phyloP scores from a whole-genome alignment of 2,888 invertebrate species.

The Drosophila macrothrix region DNA sequence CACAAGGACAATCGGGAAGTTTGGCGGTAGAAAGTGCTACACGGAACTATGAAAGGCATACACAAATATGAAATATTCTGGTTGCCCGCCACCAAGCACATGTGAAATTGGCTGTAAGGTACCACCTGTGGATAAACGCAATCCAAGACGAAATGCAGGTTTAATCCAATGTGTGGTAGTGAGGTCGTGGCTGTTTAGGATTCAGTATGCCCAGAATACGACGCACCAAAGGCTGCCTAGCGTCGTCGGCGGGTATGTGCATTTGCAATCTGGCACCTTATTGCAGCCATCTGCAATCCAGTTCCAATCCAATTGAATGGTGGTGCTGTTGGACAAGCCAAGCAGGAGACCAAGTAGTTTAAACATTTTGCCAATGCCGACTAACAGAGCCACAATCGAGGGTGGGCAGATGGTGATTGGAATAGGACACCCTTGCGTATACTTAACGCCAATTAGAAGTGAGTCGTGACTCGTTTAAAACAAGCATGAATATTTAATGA shows the following conservation, averaged over 20 bases:
- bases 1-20: slow-evolving; percentile 54
- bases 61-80: slow-evolving; percentile 78
- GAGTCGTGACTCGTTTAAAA: slow-evolving; percentile 40
- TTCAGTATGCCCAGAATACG: slow-evolving; percentile 67
- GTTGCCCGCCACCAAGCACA: slow-evolving; percentile 77
- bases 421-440: slow-evolving; percentile 47
- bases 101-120: slow-evolving; percentile 62
- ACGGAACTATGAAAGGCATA: slow-evolving; percentile 64
- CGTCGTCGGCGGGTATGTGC: slow-evolving; percentile 48
- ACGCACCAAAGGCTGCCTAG: slow-evolving; percentile 41
- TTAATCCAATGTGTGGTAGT: slow-evolving; percentile 41
- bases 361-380: background rate
- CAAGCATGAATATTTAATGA: slow-evolving; percentile 42
- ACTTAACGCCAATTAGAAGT: slow-evolving; percentile 66
- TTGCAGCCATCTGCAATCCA: slow-evolving; percentile 15
- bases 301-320: background rate
- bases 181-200: slow-evolving; percentile 64
- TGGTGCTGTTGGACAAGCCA: background rate
- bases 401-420: background rate
- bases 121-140: slow-evolving; percentile 62
- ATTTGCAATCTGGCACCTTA: slow-evolving; percentile 46
- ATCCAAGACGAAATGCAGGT: slow-evolving; percentile 55
- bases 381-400: background rate
- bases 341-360: slow-evolving; percentile 37
- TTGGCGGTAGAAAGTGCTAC: slow-evolving; percentile 68